Evolutionary conservation across 37 sponge, comb jelly and placozoan species (phyloP).

Genomic region (Petrosia ficiformis): DNA sequence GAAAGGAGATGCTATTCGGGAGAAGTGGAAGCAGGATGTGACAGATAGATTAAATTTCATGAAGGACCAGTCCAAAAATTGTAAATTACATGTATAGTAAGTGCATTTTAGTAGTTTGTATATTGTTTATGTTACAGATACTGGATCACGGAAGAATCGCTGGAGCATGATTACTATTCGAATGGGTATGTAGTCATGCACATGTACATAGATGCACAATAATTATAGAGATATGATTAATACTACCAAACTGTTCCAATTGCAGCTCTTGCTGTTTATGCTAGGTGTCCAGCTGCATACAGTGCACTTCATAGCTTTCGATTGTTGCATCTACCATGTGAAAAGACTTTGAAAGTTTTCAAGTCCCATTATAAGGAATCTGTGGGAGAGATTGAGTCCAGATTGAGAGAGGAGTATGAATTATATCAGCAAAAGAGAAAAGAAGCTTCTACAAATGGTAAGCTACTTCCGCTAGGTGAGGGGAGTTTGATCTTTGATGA

Average conservation of each 20-base stretch:
- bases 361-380: background rate
- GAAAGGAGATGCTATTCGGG: constrained; percentile 9
- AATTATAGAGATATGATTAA: too few relatives aligned
- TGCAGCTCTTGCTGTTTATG: background rate
- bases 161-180: constrained; percentile 26
- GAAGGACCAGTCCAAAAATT: constrained; percentile 13
- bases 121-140: background rate
- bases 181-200: constrained; percentile 14
- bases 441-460: background rate
- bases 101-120: background rate
- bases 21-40: constrained; percentile 25
- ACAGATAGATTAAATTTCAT: background rate
- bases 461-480: background rate
- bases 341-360: background rate
- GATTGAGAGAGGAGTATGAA: background rate
- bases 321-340: constrained; percentile 11
- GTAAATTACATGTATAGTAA: background rate
- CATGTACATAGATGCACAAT: background rate
- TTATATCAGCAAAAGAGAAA: background rate
- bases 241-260: too few relatives aligned
- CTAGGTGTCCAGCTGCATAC: constrained; percentile 8
- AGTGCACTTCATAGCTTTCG: background rate
- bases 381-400: background rate
- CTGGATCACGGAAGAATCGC: background rate
- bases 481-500: constrained; percentile 10